Conservation (phyloP, 2,113 vertebrate genomes). For the human (Homo sapiens) region DNA sequence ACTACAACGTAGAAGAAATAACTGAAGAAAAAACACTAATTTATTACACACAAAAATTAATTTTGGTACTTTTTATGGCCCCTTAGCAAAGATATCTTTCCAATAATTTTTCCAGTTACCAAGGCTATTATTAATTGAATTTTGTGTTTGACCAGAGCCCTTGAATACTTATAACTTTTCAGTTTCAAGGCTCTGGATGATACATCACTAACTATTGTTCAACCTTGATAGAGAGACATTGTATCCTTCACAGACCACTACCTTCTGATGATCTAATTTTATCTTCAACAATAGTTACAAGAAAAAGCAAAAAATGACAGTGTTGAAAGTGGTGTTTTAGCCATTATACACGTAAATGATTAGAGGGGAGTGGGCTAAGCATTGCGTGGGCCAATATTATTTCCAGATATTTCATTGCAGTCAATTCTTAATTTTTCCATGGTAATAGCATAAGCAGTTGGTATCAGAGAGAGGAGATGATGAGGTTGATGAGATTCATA, state of each 20-base stretch:
- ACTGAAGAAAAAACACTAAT: conserved; percentile 11
- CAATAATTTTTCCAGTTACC: conserved; percentile 42
- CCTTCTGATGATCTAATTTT: conserved; percentile 82
- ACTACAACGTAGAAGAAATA: not conserved
- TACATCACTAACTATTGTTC: conserved; percentile 74
- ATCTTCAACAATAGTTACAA: conserved; percentile 75
- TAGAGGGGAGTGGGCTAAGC: not conserved
- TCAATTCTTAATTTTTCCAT: conserved; percentile 12
- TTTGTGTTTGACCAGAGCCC: conserved; percentile 38
- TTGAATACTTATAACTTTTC: conserved; percentile 55
- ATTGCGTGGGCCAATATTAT: not conserved
- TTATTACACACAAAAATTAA: conserved; percentile 55
- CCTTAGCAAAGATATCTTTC: conserved; percentile 40
- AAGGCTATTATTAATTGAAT: conserved; percentile 55
- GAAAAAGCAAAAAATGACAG: conserved; percentile 64
- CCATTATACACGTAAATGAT: conserved; percentile 7
- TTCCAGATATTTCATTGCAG: conserved; percentile 1
- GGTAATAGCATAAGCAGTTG: not conserved
- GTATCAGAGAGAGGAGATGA: not conserved
- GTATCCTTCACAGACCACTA: conserved; percentile 82
- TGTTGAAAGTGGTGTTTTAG: conserved; percentile 40
- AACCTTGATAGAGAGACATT: conserved; percentile 59
- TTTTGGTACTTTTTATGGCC: not conserved
- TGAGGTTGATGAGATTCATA: not conserved
- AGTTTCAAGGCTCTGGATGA: conserved; percentile 54